Percentiles rank a stretch among this genome's conserved stretches.
These are phyloP conservation scores for Drosophila lacertosa DNA, from an alignment of 1,140 invertebrate genomes.

Conservation along the genomic window DNA sequence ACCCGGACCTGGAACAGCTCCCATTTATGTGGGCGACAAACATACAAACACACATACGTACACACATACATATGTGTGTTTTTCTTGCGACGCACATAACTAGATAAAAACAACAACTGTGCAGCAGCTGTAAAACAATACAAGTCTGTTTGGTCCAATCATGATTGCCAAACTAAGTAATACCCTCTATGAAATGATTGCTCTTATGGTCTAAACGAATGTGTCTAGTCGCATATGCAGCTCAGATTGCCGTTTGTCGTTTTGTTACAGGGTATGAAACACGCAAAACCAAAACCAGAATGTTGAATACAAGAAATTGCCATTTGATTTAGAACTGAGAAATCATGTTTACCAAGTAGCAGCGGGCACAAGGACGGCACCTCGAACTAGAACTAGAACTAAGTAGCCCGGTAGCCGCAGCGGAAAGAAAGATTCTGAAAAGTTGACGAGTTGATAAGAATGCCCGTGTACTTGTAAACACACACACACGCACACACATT, in stretches of 20 bases:
- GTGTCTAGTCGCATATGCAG: neutral
- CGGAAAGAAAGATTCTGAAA: slow-evolving; percentile 28
- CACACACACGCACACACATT: neutral
- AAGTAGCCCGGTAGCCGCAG: slow-evolving; percentile 26
- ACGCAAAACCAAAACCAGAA: slow-evolving; percentile 42
- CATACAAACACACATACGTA: slow-evolving; percentile 3
- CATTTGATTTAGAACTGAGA: slow-evolving; percentile 54
- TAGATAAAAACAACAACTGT: slow-evolving; percentile 41
- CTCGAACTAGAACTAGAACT: slow-evolving; percentile 25
- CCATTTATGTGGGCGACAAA: slow-evolving; percentile 19
- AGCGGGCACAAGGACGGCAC: neutral
- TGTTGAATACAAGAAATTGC: slow-evolving; percentile 60
- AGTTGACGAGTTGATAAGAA: slow-evolving; percentile 47
- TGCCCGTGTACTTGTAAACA: slow-evolving; percentile 1
- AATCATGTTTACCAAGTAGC: slow-evolving; percentile 41
- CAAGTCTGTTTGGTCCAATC: neutral
- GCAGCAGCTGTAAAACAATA: slow-evolving; percentile 10
- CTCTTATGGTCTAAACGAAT: neutral
- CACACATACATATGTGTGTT: slow-evolving; percentile 11
- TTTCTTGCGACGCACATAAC: slow-evolving; percentile 23
- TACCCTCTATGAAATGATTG: neutral
- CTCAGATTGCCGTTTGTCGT: neutral
- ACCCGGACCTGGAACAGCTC: slow-evolving; percentile 17
- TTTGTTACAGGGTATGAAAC: neutral
- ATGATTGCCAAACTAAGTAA: neutral